These are phyloP conservation scores for Liasis olivaceus DNA, from an alignment of 2,797 vertebrate genomes.

Conservation along the genomic window DNA sequence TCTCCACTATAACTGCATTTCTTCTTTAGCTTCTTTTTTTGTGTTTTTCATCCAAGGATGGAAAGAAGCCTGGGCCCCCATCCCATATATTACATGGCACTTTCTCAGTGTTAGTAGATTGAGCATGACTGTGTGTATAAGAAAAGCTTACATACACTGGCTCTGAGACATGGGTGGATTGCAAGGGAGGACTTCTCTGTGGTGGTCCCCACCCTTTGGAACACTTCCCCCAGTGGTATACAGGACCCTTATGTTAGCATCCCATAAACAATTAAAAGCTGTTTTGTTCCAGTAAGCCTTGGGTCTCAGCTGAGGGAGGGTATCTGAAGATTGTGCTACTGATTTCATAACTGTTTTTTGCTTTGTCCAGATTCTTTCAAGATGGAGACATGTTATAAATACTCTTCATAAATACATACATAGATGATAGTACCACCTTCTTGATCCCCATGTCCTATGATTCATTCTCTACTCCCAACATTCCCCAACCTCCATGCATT, in stretches of 20 bases:
- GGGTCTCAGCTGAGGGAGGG: background rate
- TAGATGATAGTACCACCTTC: background rate
- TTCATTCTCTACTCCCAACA: background rate
- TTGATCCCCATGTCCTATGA: background rate
- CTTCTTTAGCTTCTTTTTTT: background rate
- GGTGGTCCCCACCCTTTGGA: background rate
- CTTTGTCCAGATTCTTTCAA: background rate
- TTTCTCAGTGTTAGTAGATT: background rate
- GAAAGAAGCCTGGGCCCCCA: background rate
- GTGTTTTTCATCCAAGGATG: background rate
- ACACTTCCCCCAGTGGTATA: background rate
- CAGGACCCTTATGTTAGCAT: background rate
- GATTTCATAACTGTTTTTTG: background rate
- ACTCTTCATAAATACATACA: background rate
- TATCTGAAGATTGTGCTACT: background rate
- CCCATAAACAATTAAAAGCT: background rate
- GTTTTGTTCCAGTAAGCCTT: background rate
- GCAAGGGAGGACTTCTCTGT: background rate
- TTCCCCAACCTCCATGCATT: background rate
- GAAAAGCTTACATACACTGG: background rate
- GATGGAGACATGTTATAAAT: background rate
- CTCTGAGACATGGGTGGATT: background rate
- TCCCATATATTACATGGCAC: background rate
- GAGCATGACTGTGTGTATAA: background rate
- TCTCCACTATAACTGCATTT: background rate